Percentiles rank a stretch among this genome's conserved stretches.
Conservation (phyloP, 2,888 invertebrate species). For the Hyposoter didymator region DNA sequence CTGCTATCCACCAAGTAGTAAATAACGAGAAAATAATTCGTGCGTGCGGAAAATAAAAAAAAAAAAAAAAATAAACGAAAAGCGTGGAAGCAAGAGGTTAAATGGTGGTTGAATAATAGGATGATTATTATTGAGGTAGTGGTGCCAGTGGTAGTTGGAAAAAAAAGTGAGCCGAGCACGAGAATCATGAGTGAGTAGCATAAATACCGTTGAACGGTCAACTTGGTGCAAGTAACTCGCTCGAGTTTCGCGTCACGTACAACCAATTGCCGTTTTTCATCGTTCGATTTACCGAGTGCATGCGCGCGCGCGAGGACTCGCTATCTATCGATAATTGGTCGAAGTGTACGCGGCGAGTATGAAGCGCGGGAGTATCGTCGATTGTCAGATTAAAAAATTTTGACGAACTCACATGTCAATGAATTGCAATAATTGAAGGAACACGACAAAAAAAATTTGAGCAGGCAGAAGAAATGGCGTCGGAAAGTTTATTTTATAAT, state of each 20-base stretch:
- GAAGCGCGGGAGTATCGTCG: background rate
- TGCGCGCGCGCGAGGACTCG: no score
- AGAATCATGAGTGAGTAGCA: background rate
- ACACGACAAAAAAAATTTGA: background rate
- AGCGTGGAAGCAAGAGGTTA: background rate
- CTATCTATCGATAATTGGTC: background rate
- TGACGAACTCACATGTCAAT: background rate
- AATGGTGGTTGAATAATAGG: slow-evolving; percentile 7
- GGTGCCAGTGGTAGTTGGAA: background rate
- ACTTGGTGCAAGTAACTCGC: background rate
- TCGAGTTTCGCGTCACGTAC: background rate
- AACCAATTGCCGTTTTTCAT: background rate
- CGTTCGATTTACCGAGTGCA: background rate
- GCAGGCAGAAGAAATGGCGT: background rate
- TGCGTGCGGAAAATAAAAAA: background rate
- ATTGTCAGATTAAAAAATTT: background rate
- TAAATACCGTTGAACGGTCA: background rate
- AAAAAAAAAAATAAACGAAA: background rate
- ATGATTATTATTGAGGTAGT: background rate
- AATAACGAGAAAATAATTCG: background rate
- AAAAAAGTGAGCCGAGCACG: background rate
- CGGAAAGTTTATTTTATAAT: background rate
- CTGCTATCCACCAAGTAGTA: background rate
- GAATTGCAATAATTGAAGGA: background rate
- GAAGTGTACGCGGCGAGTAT: background rate